Evolutionary conservation across 2,113 vertebrate species (phyloP).

Genomic region (Nothocercus julius): DNA sequence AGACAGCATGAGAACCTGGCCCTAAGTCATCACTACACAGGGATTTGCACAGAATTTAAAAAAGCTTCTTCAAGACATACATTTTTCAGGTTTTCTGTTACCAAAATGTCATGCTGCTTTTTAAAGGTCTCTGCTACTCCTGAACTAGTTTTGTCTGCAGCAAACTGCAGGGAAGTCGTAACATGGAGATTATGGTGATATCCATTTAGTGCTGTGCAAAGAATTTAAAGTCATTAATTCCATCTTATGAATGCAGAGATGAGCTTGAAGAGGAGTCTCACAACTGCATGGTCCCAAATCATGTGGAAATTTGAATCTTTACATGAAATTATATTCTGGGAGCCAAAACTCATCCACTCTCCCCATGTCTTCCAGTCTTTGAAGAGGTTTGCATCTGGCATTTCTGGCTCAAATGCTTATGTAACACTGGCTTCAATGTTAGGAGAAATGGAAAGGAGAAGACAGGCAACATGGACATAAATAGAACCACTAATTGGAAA

Average conservation of each 20-base stretch:
- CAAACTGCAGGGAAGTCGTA: slow-evolving; percentile 51
- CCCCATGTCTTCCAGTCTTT: slow-evolving; percentile 9
- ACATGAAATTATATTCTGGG: slow-evolving; percentile 42
- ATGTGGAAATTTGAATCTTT: slow-evolving; percentile 49
- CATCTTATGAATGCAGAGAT: slow-evolving; percentile 38
- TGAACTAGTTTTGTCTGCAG: slow-evolving; percentile 34
- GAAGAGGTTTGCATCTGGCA: slow-evolving; percentile 18
- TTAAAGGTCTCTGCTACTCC: slow-evolving; percentile 48
- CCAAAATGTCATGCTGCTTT: slow-evolving; percentile 61
- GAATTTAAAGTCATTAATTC: slow-evolving; percentile 59
- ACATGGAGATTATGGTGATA: slow-evolving; percentile 51
- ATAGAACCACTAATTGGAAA: not conserved
- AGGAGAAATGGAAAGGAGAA: slow-evolving; percentile 34
- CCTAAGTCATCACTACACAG: not conserved
- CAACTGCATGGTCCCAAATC: slow-evolving; percentile 9
- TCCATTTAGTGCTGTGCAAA: slow-evolving; percentile 46
- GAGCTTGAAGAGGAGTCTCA: slow-evolving; percentile 45
- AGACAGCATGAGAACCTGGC: not conserved
- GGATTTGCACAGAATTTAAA: slow-evolving; percentile 33
- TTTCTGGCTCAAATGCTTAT: slow-evolving; percentile 22
- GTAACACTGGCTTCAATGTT: not conserved
- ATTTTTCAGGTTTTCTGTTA: slow-evolving; percentile 66
- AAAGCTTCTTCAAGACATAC: slow-evolving; percentile 54
- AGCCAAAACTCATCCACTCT: not conserved
- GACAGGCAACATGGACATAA: not conserved